Percentiles rank a stretch among this genome's conserved stretches.
phyloP scores from a whole-genome alignment of 2,113 vertebrate genomes.

The Pelodiscus sinensis region DNA sequence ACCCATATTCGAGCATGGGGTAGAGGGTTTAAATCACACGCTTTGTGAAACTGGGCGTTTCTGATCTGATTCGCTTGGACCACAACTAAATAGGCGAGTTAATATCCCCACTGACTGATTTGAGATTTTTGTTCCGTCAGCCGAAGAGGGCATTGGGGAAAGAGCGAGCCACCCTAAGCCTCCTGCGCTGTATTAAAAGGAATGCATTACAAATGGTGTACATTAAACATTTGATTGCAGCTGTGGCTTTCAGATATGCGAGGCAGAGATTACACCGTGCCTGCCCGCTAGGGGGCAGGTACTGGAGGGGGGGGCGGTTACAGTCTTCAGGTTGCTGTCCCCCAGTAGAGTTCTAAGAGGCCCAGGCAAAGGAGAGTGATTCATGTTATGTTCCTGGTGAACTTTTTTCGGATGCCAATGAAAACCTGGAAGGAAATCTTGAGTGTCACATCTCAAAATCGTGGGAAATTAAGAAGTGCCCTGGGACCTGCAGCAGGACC shows the following conservation, averaged over 20 bases:
- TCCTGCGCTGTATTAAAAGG: background rate
- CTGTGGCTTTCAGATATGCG: background rate
- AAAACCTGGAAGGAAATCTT: background rate
- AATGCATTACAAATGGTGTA: background rate
- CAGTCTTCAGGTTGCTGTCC: background rate
- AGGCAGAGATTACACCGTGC: background rate
- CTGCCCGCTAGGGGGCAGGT: background rate
- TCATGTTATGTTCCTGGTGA: background rate
- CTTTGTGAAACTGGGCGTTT: background rate
- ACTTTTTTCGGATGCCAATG: background rate
- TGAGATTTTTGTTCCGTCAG: background rate
- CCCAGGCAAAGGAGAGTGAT: too few relatives aligned
- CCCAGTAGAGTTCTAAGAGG: background rate
- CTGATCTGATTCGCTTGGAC: background rate
- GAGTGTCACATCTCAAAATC: background rate
- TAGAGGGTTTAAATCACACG: background rate
- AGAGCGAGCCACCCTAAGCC: background rate
- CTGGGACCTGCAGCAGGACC: background rate
- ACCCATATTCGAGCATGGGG: background rate
- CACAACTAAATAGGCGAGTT: background rate
- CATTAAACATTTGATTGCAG: background rate
- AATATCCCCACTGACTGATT: background rate
- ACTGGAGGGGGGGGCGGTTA: background rate
- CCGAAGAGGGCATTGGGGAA: background rate
- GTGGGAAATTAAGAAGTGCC: background rate